Evolutionary conservation across 2,797 vertebrate species (phyloP).

Genomic region (Arremon aurantiirostris): DNA sequence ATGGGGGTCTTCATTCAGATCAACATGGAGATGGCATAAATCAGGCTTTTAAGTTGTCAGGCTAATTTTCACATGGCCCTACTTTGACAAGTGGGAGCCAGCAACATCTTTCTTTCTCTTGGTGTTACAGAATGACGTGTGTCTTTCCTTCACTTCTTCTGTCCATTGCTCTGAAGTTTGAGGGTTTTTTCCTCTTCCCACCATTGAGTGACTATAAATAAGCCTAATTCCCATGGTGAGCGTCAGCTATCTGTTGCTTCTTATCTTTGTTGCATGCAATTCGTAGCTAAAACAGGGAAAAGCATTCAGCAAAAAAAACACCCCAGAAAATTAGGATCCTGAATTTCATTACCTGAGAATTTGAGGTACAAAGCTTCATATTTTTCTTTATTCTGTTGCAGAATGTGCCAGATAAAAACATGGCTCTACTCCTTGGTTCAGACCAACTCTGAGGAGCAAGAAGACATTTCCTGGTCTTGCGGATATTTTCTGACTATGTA

Average conservation of each 20-base stretch:
- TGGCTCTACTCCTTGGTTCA: neutral
- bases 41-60: neutral
- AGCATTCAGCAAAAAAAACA: neutral
- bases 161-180: neutral
- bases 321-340: neutral
- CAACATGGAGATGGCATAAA: accelerated
- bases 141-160: neutral
- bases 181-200: accelerated
- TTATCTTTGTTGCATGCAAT: neutral
- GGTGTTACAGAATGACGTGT: neutral
- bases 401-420: neutral
- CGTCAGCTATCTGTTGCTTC: neutral
- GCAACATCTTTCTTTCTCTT: neutral
- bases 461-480: neutral
- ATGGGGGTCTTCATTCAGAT: neutral
- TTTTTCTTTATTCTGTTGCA: neutral
- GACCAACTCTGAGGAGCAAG: neutral
- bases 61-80: neutral
- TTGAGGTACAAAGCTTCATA: accelerated
- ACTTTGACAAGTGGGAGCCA: neutral
- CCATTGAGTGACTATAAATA: neutral
- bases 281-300: neutral
- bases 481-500: neutral
- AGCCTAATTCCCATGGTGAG: neutral
- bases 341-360: neutral